Percentiles rank a stretch among this genome's conserved stretches.
Conservation (phyloP, 2,797 vertebrate genomes). For the Lacerta viridis region DNA sequence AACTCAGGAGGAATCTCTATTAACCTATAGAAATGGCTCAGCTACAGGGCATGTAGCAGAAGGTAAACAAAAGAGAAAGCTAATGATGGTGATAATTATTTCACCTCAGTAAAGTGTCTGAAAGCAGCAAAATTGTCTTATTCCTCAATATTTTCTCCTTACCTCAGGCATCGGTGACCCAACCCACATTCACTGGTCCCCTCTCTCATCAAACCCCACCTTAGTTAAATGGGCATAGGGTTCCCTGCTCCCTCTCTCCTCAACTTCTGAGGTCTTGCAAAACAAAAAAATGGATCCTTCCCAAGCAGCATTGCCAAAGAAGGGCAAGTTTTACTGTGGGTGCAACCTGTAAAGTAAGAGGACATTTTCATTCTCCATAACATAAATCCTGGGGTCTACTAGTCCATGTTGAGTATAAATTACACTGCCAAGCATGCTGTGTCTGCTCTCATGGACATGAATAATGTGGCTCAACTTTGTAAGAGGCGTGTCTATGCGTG, state of each 20-base stretch:
- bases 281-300: neutral
- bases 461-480: conserved; percentile 5
- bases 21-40: neutral
- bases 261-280: neutral
- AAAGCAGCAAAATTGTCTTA: neutral
- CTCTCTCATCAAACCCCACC: neutral
- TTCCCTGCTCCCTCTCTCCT: neutral
- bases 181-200: neutral
- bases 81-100: neutral
- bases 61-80: neutral
- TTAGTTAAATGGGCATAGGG: neutral
- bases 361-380: conserved; percentile 23
- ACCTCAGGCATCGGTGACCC: neutral
- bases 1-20: neutral
- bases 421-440: neutral
- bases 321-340: neutral
- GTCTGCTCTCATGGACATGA: conserved; percentile 4
- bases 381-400: conserved; percentile 16
- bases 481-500: conserved; percentile 15
- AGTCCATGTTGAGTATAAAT: conserved; percentile 18
- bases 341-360: conserved; percentile 3
- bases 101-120: neutral
- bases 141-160: neutral
- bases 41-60: neutral
- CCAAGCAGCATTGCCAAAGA: neutral